Evolutionary conservation across 2,113 vertebrate genomes (phyloP).

Genomic region (Corvus hawaiiensis): DNA sequence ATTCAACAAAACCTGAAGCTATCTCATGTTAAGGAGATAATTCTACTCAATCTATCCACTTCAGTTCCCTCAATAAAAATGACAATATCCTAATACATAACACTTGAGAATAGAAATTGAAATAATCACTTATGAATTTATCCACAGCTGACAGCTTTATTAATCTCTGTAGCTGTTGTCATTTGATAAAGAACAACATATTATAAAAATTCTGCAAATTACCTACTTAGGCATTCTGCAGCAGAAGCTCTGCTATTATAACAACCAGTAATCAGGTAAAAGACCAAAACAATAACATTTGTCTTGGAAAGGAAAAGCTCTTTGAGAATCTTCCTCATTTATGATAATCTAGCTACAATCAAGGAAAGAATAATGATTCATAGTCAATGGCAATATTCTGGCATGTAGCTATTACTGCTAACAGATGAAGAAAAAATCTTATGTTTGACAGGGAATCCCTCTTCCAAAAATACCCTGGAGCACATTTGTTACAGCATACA

Average conservation of each 20-base stretch:
- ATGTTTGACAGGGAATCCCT: not conserved
- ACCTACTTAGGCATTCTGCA: conserved; percentile 66
- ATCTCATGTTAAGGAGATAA: conserved; percentile 13
- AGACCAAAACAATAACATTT: conserved; percentile 25
- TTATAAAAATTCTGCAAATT: conserved; percentile 61
- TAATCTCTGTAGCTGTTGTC: conserved; percentile 64
- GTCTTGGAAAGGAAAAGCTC: not conserved
- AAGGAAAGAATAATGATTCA: not conserved
- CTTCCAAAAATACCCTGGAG: not conserved
- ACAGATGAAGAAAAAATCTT: not conserved
- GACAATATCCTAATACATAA: conserved; percentile 36
- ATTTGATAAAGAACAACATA: conserved; percentile 69
- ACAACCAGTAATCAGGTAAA: conserved; percentile 62
- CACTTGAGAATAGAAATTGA: conserved; percentile 55
- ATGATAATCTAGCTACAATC: not conserved
- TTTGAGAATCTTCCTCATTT: conserved; percentile 8
- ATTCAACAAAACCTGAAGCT: not conserved
- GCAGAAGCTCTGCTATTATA: not conserved
- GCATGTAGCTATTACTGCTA: not conserved
- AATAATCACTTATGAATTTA: conserved; percentile 64
- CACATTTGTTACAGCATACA: not conserved
- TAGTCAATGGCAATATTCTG: not conserved
- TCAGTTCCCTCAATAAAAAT: conserved; percentile 13
- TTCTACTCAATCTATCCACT: not conserved
- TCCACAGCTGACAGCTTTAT: conserved; percentile 64